phyloP scores from a whole-genome alignment of 2,797 vertebrate genomes.

The Clarias laeviceps region DNA sequence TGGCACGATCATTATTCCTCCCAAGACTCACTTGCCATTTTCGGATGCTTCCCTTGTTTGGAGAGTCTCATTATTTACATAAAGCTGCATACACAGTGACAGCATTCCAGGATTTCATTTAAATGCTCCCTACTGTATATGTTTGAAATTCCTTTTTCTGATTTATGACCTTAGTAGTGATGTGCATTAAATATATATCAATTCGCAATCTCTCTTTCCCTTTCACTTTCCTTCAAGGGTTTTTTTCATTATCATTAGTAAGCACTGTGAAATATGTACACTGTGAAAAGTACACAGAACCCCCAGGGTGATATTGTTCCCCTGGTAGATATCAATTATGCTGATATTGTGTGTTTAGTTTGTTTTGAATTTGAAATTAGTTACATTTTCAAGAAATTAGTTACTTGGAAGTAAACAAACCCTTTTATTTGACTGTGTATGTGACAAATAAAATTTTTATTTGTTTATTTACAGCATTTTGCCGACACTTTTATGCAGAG shows the following conservation, averaged over 20 bases:
- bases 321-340: background rate
- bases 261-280: background rate
- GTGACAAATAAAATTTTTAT: too few relatives aligned
- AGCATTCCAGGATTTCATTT: background rate
- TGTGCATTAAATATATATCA: background rate
- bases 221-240: too few relatives aligned
- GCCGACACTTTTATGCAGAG: too few relatives aligned
- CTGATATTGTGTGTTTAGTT: too few relatives aligned
- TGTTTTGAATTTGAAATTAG: too few relatives aligned
- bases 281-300: background rate
- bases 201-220: background rate
- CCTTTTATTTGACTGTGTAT: too few relatives aligned
- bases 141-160: background rate
- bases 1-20: slow-evolving; percentile 13
- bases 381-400: too few relatives aligned
- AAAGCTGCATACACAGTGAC: slow-evolving; percentile 5
- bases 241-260: background rate
- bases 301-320: background rate
- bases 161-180: background rate
- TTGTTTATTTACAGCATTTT: too few relatives aligned
- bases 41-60: background rate
- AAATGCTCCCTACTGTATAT: background rate
- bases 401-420: too few relatives aligned
- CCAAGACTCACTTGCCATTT: slow-evolving; percentile 1
- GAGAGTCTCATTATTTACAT: slow-evolving; percentile 30